Base-by-base conservation (phyloP, 37 sponge, comb jelly and placozoan genomes). In the Hormiphora californensis region DNA sequence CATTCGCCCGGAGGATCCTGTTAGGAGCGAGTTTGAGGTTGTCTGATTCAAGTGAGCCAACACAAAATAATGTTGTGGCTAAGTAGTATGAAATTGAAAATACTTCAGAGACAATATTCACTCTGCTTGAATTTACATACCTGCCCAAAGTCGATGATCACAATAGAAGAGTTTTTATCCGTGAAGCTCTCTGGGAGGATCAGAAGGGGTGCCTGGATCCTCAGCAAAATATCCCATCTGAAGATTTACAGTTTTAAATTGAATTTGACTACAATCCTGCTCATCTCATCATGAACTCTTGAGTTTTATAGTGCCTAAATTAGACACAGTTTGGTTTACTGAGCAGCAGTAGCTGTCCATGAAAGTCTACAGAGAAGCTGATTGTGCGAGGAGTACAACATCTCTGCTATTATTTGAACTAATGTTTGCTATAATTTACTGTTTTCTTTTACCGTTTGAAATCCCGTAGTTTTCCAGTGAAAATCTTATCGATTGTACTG, bases 131-230 rank as follows among this genome's bases (percentile, higher is more conserved):
- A n/a, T n/a, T n/a, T n/a, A n/a, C n/a, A n/a, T n/a, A 65, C 67
- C 81, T 73, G 81, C 22, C 81, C 81, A 21, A 73, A 46, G 25
- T 73, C 81, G 28, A 73, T 12, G 5, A 73, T 41, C 1, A 73
- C 81, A 2, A 73, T 46, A 73, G 81, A 43, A 4, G 81, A 73
- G 46, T 73, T 39, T 22, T 27, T 0, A 46, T 73, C 23, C 46
- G 40, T 43, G 81, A 73, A 73, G 25, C 81, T 73, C 81, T 73
- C 81, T 17, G 81, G 81, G 27, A 73, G 32, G n/a, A 73, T 73
- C 44, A 73, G 81, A 30, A 73, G 81, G 15, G 81, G 81, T 4
- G 81, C 81, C 25, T 73, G 81, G 9, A 73, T 73, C 44, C 43
- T 73, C 2, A 27, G 23, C n/a, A 73, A 46, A 30, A 73, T 73